A percentile compares a stretch with the other conserved stretches of the same genome.
phyloP scores from a whole-genome alignment of 1,140 invertebrate genomes.

The Drosophila kepulauana region DNA sequence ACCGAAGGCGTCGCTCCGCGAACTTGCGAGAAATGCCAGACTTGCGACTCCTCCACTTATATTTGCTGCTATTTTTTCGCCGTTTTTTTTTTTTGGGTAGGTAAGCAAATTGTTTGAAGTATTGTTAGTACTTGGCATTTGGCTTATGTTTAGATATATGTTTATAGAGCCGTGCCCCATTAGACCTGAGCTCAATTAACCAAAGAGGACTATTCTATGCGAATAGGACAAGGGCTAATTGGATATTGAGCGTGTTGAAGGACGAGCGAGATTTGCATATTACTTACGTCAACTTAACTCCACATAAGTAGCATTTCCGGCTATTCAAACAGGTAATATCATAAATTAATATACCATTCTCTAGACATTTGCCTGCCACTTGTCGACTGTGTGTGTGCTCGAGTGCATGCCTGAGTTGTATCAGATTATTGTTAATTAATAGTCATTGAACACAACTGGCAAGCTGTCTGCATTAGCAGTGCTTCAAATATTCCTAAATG shows the following conservation, averaged over 20 bases:
- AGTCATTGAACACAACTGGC: conserved; percentile 41
- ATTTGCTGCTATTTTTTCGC: conserved; percentile 19
- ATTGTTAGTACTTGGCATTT: conserved; percentile 73
- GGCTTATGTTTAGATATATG: conserved; percentile 76
- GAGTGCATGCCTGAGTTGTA: conserved; percentile 14
- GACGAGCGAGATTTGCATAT: conserved; percentile 35
- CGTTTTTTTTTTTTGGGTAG: conserved; percentile 56
- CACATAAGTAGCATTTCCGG: conserved; percentile 29
- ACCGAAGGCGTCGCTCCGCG: conserved; percentile 71
- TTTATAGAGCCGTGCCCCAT: conserved; percentile 49
- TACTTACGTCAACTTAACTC: conserved; percentile 13
- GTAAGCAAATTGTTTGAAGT: conserved; percentile 80
- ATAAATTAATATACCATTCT: conserved; percentile 48
- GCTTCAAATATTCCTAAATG: neutral
- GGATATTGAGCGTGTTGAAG: conserved; percentile 34
- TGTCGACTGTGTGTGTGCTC: neutral
- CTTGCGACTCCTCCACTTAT: conserved; percentile 23
- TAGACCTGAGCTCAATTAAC: conserved; percentile 46
- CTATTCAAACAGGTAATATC: conserved; percentile 20
- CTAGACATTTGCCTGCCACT: conserved; percentile 14
- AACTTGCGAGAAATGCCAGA: conserved; percentile 70
- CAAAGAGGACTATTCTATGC: conserved; percentile 17
- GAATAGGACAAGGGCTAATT: conserved; percentile 34
- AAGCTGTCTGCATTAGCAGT: conserved; percentile 1
- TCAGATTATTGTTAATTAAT: conserved; percentile 58